Base-by-base conservation (phyloP, 2,888 invertebrate genomes). In the Sesia bembeciformis region DNA sequence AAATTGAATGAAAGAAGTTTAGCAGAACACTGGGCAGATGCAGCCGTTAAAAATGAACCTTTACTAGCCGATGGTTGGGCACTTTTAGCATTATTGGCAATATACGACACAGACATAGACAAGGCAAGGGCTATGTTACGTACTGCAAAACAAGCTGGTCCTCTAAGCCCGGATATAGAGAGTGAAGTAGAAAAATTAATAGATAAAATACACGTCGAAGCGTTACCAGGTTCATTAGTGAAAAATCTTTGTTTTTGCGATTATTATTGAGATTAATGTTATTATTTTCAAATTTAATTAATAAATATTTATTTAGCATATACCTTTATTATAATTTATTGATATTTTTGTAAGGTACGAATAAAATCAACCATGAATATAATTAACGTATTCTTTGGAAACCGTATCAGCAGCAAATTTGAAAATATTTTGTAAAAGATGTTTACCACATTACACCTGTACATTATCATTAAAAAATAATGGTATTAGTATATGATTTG, bases 51-150 rank as follows among this genome's bases (percentile, higher is more conserved):
- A 54, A 56, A 67, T 39, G 89, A 88, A 58, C 85, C 88, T 1
- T 62, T 76, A 40, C 63, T 88, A 40, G 72, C 88, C 3, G 85
- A 89, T 62, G 89, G 78, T 0, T 89, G 89, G 89, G 86, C 84
- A 3, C 65, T 84, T 58, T 60, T 89, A 58, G 76, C 80, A n/a
- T 52, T 84, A 23, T 60, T 86, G 43, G 84, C 84, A 5, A 76
- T 86, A 71, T 65, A 72, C 51, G 73, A 79, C 43, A 72, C 68
- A 51, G 66, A 82, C 39, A 38, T 79, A 3, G 67, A 81, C 5
- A 81, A 76, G 60, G 86, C 84, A 3, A 72, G 74, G 51, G 65
- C 71, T 2, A 76, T 86, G 78, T 61, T 86, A 3, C 80, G 85
- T 4, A 85, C 88, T 4, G 81, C 86, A 0, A 72, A 70, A 41